Base-by-base conservation (phyloP, 2,888 invertebrate genomes). In the Kuschelorhynchus macadamiae region DNA sequence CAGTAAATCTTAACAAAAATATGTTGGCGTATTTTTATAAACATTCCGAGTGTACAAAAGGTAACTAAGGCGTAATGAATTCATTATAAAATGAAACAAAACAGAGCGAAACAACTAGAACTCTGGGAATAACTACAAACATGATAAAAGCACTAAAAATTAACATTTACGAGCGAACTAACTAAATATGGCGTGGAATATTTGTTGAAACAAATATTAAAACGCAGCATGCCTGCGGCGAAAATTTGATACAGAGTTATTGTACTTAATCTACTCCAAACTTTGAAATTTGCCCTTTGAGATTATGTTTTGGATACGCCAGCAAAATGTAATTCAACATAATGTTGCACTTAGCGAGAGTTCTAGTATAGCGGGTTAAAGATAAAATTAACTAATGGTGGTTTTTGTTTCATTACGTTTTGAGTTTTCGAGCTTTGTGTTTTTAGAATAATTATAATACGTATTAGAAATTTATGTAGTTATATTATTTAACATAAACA, bases 181-280 rank as follows among this genome's bases (percentile, higher is more conserved):
- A 21, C 21, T 20, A 20, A 12, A 7, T 47, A 20, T 36, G 36
- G 11, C 36, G 21, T 12, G 14, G 18, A 53, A 39, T 46, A 33
- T 47, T 46, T 36, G 36, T 32, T 32, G 21, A 17, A 57, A 57
- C 44, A 25, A 57, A 57, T 47, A 57, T 30, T 57, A 57, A 57
- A 57, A 57, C 46, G 57, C 32, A 57, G 30, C 17, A 47, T 32
- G 57, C 47, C 12, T 18, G 32, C 12, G 47, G 57, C 47, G 33
- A 57, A 57, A 57, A 57, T 57, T n/a, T 57, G 47, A 57, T 33
- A 57, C 20, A 33, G 33, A 47, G 44, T 47, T 57, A 46, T 57
- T 32, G 47, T 33, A 57, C 44, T 32, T 18, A 33, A 20, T 33
- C 33, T 12, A 32, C 44, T 32, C 7, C 46, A 33, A 21, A 32